Conservation (phyloP, 2,113 vertebrate species). For the Nyctibius bracteatus region DNA sequence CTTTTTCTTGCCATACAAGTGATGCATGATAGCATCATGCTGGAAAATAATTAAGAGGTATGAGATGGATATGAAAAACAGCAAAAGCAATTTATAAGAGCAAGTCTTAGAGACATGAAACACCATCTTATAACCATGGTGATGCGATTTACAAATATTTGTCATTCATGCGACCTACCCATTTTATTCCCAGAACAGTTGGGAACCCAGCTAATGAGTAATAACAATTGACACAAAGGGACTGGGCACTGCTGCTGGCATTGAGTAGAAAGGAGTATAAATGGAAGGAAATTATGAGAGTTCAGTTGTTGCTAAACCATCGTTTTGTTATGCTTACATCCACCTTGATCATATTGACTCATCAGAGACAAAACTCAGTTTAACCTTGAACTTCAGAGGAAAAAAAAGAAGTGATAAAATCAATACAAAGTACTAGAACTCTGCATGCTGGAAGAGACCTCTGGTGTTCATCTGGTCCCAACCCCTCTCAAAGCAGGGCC, state of each 20-base stretch:
- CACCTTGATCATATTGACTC: not conserved
- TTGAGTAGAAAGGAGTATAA: not conserved
- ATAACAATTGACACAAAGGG: not conserved
- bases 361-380: not conserved
- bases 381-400: not conserved
- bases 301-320: not conserved
- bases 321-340: not conserved
- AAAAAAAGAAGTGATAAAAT: not conserved
- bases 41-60: not conserved
- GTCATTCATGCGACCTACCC: not conserved
- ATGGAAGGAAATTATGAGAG: not conserved
- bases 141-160: not conserved
- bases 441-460: not conserved
- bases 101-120: not conserved
- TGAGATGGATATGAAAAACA: not conserved
- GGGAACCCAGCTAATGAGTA: not conserved
- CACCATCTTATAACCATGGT: not conserved
- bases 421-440: not conserved
- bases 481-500: not conserved
- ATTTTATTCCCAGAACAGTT: not conserved
- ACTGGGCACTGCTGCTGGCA: not conserved
- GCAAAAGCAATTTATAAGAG: not conserved
- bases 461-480: not conserved
- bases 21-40: not conserved
- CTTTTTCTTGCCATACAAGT: not conserved